Base-by-base conservation (phyloP, 2,113 vertebrate species). In the Xenotilapia leptura region DNA sequence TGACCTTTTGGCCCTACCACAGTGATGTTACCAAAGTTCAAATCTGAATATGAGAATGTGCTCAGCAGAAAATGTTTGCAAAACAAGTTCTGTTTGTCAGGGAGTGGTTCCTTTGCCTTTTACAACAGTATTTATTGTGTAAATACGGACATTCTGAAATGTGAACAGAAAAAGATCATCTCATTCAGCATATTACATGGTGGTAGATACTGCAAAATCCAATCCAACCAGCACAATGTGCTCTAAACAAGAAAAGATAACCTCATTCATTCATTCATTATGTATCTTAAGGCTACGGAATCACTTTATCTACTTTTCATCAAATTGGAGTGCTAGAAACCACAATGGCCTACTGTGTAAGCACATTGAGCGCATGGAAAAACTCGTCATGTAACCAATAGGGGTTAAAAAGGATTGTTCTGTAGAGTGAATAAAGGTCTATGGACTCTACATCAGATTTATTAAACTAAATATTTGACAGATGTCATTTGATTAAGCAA, bases 1-100 rank as follows among this genome's bases (percentile, higher is more conserved):
- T 82, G 10, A 79, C 77, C 75, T 86, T 68, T 70, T 9, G 70
- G 40, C 15, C 15, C 6, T 58, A 33, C 80, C 1, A 9, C n/a
- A 19, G 8, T 58, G 40, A 90, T 84, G 23, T 17, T 58, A 51
- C 62, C 9, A 65, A 26, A 6, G 40, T 47, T 26, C 21, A 80
- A 89, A 77, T 55, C 28, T 62, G 26, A 62, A 77, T 51, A 65
- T 33, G 55, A 80, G 31, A 45, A 79, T 5, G 2, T 23, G 38
- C 58, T 68, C 60, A 83, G 79, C 19, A 4, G 14, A 55, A 92
- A 80, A 82, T 83, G 49, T 89, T 94, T 92, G 84, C 88, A 94
- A 65, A 88, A 75, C 83, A 94, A 93, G 26, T 12, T 9, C 36
- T 2, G 60, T 86, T 91, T 89, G 70, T 28, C 77, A 21, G 51